Evolutionary conservation across 2,888 invertebrate genomes (phyloP).

Genomic region (Drosophila falleni): DNA sequence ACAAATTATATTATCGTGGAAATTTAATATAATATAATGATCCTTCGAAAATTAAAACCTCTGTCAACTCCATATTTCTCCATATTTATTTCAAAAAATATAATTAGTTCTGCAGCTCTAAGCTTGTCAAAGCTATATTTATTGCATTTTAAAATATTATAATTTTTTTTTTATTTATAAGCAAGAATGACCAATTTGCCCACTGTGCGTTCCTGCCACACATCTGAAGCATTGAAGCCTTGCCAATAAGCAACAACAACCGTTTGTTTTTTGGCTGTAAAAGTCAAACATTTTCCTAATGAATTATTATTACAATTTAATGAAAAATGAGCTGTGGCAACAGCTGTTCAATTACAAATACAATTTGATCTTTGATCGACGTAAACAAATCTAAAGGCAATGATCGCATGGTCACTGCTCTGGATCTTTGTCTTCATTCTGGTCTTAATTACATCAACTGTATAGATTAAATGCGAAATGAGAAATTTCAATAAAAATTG

Average conservation of each 20-base stretch:
- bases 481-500: slow-evolving; percentile 41
- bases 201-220: slow-evolving; percentile 4
- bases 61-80: too few species aligned
- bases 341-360: slow-evolving; percentile 44
- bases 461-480: slow-evolving; percentile 43
- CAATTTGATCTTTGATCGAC: slow-evolving; percentile 34
- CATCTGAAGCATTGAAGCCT: slow-evolving; percentile 15
- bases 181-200: background rate
- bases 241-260: slow-evolving; percentile 39
- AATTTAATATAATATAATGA: too few species aligned
- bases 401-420: slow-evolving; percentile 16
- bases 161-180: background rate
- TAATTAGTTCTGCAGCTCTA: too few species aligned
- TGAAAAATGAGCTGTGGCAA: slow-evolving; percentile 68
- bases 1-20: too few species aligned
- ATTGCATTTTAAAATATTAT: too few species aligned
- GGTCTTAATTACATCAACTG: slow-evolving; percentile 68
- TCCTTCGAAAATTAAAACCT: too few species aligned
- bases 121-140: too few species aligned
- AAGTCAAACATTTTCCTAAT: slow-evolving; percentile 64
- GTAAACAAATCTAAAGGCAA: slow-evolving; percentile 44
- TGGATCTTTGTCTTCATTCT: slow-evolving; percentile 10
- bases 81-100: too few species aligned
- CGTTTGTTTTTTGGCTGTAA: slow-evolving; percentile 3
- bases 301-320: slow-evolving; percentile 80